Evolutionary conservation across 92 coral and sea anemone species (phyloP).

Genomic region (Pocillopora grandis): DNA sequence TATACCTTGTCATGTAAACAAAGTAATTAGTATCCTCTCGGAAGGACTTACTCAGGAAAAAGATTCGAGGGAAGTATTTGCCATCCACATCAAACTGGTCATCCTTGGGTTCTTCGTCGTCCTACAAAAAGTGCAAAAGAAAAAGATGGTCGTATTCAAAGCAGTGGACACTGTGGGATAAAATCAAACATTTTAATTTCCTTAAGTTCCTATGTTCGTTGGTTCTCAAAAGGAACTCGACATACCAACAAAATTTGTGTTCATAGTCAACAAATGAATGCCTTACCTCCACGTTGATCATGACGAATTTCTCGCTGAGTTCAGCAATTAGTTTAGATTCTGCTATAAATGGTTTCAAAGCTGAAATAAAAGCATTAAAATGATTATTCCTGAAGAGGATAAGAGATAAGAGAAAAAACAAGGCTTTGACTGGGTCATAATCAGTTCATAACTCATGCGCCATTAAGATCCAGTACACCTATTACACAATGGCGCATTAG

Average conservation of each 20-base stretch:
- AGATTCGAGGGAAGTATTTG: slow-evolving; percentile 84
- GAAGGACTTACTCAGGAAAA: slow-evolving; percentile 71
- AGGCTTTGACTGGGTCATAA: too few species aligned
- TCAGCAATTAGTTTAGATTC: slow-evolving; percentile 74
- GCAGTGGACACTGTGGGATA: neutral
- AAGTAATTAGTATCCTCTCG: too few species aligned
- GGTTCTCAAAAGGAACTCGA: too few species aligned
- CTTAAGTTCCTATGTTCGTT: neutral
- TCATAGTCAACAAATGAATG: too few species aligned
- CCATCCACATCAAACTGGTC: slow-evolving; percentile 88
- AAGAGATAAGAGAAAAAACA: neutral
- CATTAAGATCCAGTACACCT: too few species aligned
- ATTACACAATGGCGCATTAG: too few species aligned
- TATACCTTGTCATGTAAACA: too few species aligned
- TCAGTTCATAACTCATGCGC: too few species aligned
- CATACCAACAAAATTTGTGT: too few species aligned
- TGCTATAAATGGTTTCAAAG: slow-evolving; percentile 83
- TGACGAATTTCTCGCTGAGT: slow-evolving; percentile 82
- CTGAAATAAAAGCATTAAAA: slow-evolving; percentile 37
- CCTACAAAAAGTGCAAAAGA: slow-evolving; percentile 34
- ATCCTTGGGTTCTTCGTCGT: slow-evolving; percentile 89
- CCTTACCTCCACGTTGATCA: slow-evolving; percentile 89
- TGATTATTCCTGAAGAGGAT: neutral
- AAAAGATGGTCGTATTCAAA: neutral
- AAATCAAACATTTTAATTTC: neutral